Base-by-base conservation (phyloP, 2,113 vertebrate genomes). In the Anser brachyrhynchus region DNA sequence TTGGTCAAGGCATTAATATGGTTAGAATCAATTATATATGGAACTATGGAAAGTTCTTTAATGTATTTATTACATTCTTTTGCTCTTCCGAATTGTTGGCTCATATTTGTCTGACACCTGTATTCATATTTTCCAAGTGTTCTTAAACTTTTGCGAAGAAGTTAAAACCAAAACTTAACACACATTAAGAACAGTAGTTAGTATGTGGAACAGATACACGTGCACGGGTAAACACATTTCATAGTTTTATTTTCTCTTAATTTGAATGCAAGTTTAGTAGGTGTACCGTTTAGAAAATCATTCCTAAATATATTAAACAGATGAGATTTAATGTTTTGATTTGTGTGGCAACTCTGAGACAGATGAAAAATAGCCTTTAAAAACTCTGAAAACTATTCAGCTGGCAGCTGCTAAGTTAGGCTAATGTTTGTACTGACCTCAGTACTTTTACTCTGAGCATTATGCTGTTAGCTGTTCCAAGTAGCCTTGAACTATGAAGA, bases 401-500 rank as follows among this genome's bases (percentile, higher is more conserved):
- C 87, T 84, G 76, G 73, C 96, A 96, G 96, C 96, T 97, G 95
- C 95, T 94, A 94, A 97, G 93, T 97, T 97, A 88, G 97, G 94
- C 97, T 98, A 87, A 96, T 98, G 95, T 98, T 98, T 98, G 96
- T 96, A 75, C 88, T 98, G 98, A 97, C 97, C 97, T 89, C 97
- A 94, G 95, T 96, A 96, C 97, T 98, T 98, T 97, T 93, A 92
- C 93, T 96, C 85, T 1, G 1, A 88, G 95, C 95, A 96, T 97
- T 98, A 95, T 96, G 95, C 91, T 97, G 91, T 94, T 96, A 85
- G 97, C 95, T 96, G 77, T 94, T 98, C 94, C 97, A 95, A 96
- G 96, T 95, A 98, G 97, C 98, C 98, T 98, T 98, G 98, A 98
- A 97, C 97, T 94, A 81, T 96, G 96, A 95, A 97, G 97, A 98